phyloP scores from a whole-genome alignment of 1,140 invertebrate genomes.

The Aphelinus atriplicis region DNA sequence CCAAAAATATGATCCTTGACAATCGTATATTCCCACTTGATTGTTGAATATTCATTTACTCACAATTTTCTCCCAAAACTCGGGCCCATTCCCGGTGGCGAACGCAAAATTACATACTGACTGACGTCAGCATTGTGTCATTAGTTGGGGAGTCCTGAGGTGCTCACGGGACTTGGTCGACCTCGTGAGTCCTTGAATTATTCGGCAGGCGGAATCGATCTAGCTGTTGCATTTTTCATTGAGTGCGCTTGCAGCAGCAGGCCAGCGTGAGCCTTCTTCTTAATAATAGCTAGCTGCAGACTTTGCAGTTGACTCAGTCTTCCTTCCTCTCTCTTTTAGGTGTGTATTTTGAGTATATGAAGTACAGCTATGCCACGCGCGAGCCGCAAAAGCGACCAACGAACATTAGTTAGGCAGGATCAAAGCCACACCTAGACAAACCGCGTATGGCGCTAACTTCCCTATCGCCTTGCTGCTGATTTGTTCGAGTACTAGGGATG shows the following conservation, averaged over 20 bases:
- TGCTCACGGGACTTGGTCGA: background rate
- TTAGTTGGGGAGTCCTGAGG: background rate
- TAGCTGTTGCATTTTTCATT: conserved; percentile 23
- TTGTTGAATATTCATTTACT: no score
- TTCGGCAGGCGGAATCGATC: conserved; percentile 23
- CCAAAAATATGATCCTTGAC: no score
- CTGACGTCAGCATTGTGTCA: no score
- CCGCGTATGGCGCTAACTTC: background rate
- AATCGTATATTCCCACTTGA: no score
- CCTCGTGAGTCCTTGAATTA: conserved; percentile 20
- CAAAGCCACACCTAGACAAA: background rate
- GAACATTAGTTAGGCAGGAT: background rate
- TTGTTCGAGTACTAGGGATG: background rate
- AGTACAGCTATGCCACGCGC: no score
- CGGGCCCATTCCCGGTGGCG: no score
- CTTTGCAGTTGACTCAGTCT: background rate
- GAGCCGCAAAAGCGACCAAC: no score
- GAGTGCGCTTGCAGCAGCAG: conserved; percentile 2
- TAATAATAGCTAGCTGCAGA: conserved; percentile 10
- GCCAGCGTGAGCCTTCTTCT: background rate
- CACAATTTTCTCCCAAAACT: no score
- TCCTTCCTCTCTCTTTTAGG: background rate
- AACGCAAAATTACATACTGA: no score
- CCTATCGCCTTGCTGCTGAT: background rate
- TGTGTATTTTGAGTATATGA: no score